A percentile compares a stretch with the other conserved stretches of the same genome.
Conservation (phyloP, 2,888 invertebrate genomes). For the Tiliacea citrago region DNA sequence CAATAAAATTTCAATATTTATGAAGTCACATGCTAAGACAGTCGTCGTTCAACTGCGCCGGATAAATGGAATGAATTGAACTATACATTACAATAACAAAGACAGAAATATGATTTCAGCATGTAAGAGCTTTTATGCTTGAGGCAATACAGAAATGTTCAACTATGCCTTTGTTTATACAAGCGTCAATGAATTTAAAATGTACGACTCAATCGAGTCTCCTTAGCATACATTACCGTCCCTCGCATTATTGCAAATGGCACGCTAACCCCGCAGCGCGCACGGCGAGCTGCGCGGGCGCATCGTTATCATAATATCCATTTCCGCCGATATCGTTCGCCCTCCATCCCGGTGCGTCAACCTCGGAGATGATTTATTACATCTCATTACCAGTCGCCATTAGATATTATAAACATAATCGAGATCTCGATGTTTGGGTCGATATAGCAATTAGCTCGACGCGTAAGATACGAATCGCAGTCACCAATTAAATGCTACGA, state of each 20-base stretch:
- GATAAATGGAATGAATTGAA: conserved; percentile 48
- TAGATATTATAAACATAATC: conserved; percentile 76
- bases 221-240: conserved; percentile 63
- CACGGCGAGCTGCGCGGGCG: conserved; percentile 69
- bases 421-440: conserved; percentile 68
- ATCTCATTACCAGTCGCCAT: conserved; percentile 73
- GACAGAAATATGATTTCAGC: conserved; percentile 55
- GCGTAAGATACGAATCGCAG: conserved; percentile 70
- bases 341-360: conserved; percentile 71
- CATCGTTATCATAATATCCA: conserved; percentile 82
- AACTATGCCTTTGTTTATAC: conserved; percentile 67
- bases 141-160: conserved; percentile 51
- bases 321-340: conserved; percentile 80
- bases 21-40: conserved; percentile 46
- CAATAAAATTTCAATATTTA: conserved; percentile 64
- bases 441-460: conserved; percentile 63
- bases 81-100: conserved; percentile 60
- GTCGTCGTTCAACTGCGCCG: conserved; percentile 47
- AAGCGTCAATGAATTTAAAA: conserved; percentile 68
- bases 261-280: conserved; percentile 61
- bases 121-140: conserved; percentile 40
- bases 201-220: conserved; percentile 66
- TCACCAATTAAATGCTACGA: conserved; percentile 72
- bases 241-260: conserved; percentile 65
- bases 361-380: conserved; percentile 78